These are phyloP conservation scores for Peromyscus eremicus DNA, from an alignment of 2,797 vertebrate species.

Conservation along the genomic window DNA sequence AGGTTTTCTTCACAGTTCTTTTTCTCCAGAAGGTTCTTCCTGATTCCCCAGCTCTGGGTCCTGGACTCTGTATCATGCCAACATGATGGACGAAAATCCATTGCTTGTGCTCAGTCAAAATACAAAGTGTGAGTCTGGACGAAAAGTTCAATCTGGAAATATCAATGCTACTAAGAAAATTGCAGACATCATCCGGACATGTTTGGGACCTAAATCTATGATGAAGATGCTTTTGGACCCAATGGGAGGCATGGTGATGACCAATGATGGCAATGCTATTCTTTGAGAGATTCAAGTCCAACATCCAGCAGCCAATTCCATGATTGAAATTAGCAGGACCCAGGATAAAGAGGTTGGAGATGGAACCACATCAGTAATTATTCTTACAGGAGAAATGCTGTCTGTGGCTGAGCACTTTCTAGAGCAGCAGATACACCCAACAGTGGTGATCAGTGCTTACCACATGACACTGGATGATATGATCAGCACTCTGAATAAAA, in stretches of 20 bases:
- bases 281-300: constrained; percentile 98
- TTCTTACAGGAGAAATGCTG: too few species aligned
- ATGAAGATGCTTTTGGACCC: constrained; percentile 99
- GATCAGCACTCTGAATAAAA: too few species aligned
- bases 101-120: neutral
- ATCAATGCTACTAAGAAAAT: constrained; percentile 90
- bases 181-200: constrained; percentile 96
- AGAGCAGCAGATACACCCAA: too few species aligned
- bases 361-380: too few species aligned
- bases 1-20: too few species aligned
- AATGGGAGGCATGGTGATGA: constrained; percentile 98
- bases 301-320: constrained; percentile 97
- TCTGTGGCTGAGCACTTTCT: too few species aligned
- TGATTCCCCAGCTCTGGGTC: too few species aligned
- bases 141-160: neutral
- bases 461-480: too few species aligned
- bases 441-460: too few species aligned
- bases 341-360: constrained; percentile 98
- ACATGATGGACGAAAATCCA: neutral
- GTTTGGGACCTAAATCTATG: constrained; percentile 96
- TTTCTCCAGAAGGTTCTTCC: too few species aligned
- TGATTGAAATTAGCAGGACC: constrained; percentile 98
- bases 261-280: constrained; percentile 97
- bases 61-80: too few species aligned
- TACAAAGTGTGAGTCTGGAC: neutral